Evolutionary conservation across 2,113 vertebrate genomes (phyloP).

Genomic region (Aramus guarauna): DNA sequence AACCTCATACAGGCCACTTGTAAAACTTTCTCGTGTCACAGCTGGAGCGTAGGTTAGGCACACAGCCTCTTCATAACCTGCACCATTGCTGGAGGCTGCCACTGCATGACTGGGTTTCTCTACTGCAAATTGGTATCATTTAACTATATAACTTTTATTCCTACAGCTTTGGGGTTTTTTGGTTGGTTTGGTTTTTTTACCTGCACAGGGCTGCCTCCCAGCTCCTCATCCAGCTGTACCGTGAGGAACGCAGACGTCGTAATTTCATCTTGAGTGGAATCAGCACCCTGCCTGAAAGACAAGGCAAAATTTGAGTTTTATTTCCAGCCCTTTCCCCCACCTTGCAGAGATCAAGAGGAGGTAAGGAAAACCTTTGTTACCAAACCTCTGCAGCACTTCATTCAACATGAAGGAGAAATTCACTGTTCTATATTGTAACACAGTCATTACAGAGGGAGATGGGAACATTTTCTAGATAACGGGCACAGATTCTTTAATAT

Average conservation of each 20-base stretch:
- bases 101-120: background rate
- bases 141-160: background rate
- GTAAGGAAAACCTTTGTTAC: background rate
- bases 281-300: constrained; percentile 84
- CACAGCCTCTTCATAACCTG: background rate
- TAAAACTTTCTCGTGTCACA: background rate
- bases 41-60: background rate
- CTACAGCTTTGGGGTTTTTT: background rate
- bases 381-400: background rate
- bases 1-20: background rate
- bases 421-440: background rate
- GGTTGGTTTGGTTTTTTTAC: constrained; percentile 53
- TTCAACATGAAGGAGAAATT: background rate
- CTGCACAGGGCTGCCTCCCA: constrained; percentile 92
- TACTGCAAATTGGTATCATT: background rate
- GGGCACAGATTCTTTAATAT: background rate
- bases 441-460: background rate
- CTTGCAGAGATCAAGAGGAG: background rate
- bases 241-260: constrained; percentile 86
- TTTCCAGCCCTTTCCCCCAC: background rate
- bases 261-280: constrained; percentile 91
- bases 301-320: background rate
- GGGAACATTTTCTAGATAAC: background rate
- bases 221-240: constrained; percentile 89
- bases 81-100: background rate